Percentiles rank a stretch among this genome's conserved stretches.
phyloP scores from a whole-genome alignment of 2,113 vertebrate genomes.

The Zapus hudsonius region DNA sequence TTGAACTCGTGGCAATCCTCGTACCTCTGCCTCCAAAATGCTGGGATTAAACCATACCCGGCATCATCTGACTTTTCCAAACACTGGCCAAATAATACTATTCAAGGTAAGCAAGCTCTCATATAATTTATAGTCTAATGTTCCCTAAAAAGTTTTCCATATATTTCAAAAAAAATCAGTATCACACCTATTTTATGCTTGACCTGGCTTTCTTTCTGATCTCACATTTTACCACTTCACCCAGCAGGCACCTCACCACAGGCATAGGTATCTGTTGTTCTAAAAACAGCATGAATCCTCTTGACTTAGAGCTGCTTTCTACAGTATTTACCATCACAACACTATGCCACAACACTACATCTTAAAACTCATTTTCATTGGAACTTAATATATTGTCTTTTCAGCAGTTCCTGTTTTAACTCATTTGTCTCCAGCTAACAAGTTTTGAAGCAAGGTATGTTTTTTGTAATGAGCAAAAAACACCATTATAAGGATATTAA shows the following conservation, averaged over 20 bases:
- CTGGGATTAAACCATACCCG: too few species aligned
- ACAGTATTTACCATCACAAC: neutral
- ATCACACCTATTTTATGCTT: too few species aligned
- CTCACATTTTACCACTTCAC: neutral
- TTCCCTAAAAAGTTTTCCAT: neutral
- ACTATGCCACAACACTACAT: neutral
- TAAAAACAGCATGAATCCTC: too few species aligned
- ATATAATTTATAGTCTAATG: neutral
- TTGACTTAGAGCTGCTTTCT: too few species aligned
- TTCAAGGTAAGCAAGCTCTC: neutral
- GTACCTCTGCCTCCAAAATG: too few species aligned
- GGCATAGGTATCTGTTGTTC: too few species aligned
- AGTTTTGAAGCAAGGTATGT: neutral
- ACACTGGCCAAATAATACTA: neutral
- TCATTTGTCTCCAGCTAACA: too few species aligned
- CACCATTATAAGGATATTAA: neutral
- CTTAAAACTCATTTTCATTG: too few species aligned
- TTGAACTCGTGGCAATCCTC: too few species aligned
- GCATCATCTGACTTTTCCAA: too few species aligned
- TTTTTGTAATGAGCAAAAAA: neutral
- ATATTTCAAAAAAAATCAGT: neutral
- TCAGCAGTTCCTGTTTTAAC: too few species aligned
- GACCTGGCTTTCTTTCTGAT: neutral
- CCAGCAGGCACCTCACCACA: neutral
- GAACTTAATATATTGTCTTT: too few species aligned